Base-by-base conservation (phyloP, 2,797 vertebrate species). In the Siniperca obscura region DNA sequence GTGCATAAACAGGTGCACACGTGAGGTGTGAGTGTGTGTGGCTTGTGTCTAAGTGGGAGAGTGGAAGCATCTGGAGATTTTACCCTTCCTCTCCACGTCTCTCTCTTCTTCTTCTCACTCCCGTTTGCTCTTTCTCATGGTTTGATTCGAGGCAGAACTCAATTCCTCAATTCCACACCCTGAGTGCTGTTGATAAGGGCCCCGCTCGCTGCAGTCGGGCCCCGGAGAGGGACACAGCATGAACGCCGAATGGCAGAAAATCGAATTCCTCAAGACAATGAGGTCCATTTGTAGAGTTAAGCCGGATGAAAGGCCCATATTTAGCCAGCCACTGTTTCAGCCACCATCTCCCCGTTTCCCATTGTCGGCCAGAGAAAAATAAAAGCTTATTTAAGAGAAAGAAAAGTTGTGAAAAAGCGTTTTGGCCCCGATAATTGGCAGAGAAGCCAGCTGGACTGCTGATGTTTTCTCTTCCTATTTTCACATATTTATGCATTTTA, bases 261-360 rank as follows among this genome's bases (percentile, higher is more conserved):
- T 95, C 90, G 78, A 93, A 95, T 96, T 95, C 90, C 93, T 94
- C 90, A 80, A 95, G 93, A 96, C 94, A 96, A 95, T 95, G 93
- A 96, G 93, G 92, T 93, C 93, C 92, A 95, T 96, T 96, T 96
- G 93, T 92, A 90, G 89, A 90, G 94, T 95, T 94, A 91, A 92
- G 90, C 94, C 64, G 87, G 90, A 95, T 95, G 92, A 95, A 96
- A 95, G 90, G 80, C 89, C 89, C 90, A 90, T 88, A 91, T 94
- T 95, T 93, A 94, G 87, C 90, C 66, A 74, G 81, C 42, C 76
- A 77, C 60, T 80, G 87, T 91, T 91, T 89, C 86, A 87, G 86
- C 77, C 72, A 76, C 86, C 82, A 80, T 87, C 75, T 84, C 85
- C 80, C 80, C 60, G 52, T 84, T 91, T 84, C 40, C 70, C 77